Evolutionary conservation across 2,113 vertebrate species (phyloP).

Genomic region (Megaceryle maxima): DNA sequence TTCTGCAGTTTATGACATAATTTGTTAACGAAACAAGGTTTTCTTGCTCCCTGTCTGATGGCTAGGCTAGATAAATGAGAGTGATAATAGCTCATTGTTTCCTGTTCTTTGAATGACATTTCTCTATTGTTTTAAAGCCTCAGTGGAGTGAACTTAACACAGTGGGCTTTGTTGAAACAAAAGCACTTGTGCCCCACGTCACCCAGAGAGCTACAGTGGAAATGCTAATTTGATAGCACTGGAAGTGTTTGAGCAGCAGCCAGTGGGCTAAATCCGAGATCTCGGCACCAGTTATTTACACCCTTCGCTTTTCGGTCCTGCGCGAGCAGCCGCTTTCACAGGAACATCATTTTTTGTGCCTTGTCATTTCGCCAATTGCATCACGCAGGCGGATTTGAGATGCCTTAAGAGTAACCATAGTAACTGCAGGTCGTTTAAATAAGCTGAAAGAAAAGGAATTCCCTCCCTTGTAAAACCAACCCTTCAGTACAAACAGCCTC

Average conservation of each 20-base stretch:
- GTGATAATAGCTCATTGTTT: slow-evolving; percentile 52
- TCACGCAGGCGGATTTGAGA: slow-evolving; percentile 52
- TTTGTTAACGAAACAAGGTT: slow-evolving; percentile 33
- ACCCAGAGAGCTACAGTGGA: background rate
- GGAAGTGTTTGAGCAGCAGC: slow-evolving; percentile 5
- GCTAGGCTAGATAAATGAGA: slow-evolving; percentile 29
- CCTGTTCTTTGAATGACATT: slow-evolving; percentile 45
- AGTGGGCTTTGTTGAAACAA: slow-evolving; percentile 59
- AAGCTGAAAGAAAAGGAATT: slow-evolving; percentile 66
- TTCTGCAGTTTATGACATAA: slow-evolving; percentile 35
- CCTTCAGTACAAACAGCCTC: slow-evolving; percentile 2
- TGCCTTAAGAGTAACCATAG: slow-evolving; percentile 70
- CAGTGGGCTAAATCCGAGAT: background rate
- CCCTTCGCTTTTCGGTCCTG: slow-evolving; percentile 1
- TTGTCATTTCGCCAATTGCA: slow-evolving; percentile 67
- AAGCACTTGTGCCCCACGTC: slow-evolving; percentile 32
- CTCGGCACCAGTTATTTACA: background rate
- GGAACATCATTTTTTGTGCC: slow-evolving; percentile 66
- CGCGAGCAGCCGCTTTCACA: slow-evolving; percentile 10
- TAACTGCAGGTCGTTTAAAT: slow-evolving; percentile 64
- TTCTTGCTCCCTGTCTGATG: background rate
- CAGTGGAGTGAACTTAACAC: slow-evolving; percentile 42
- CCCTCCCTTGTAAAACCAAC: background rate
- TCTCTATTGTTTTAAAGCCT: slow-evolving; percentile 61
- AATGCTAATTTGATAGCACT: slow-evolving; percentile 40